Evolutionary conservation across 2,797 vertebrate species (phyloP).

Genomic region (Triplophysa bombifrons): DNA sequence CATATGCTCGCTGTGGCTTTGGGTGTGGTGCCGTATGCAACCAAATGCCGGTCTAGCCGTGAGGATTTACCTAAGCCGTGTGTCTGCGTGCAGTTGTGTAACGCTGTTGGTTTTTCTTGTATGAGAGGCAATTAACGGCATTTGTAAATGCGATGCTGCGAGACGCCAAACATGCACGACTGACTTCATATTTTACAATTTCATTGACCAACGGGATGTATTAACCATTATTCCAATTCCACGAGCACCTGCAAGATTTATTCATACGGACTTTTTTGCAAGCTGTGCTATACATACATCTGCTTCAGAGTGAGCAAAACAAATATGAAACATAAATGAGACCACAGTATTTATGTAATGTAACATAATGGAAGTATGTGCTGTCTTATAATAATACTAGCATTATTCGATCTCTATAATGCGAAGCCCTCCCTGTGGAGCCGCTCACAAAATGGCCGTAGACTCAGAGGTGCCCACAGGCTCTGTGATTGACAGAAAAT

Average conservation of each 20-base stretch:
- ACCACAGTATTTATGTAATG: neutral
- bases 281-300: too few relatives aligned
- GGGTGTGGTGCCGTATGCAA: constrained; percentile 54
- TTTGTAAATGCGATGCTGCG: constrained; percentile 3
- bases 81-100: constrained; percentile 7
- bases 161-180: constrained; percentile 6
- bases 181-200: neutral
- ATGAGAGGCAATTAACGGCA: constrained; percentile 1
- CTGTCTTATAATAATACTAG: neutral
- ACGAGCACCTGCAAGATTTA: neutral
- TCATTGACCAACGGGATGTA: neutral
- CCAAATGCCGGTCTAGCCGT: constrained; percentile 32
- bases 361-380: neutral
- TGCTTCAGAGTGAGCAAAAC: too few relatives aligned
- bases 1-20: constrained; percentile 41
- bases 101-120: neutral
- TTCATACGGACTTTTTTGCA: neutral
- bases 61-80: constrained; percentile 46
- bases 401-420: constrained; percentile 26
- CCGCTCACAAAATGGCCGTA: constrained; percentile 58
- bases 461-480: constrained; percentile 54
- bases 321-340: neutral
- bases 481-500: constrained; percentile 53
- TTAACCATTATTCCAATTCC: neutral
- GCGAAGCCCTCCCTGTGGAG: constrained; percentile 24